Evolutionary conservation across 2,113 vertebrate species (phyloP).

Genomic region (Dicerorhinus sumatrensis): DNA sequence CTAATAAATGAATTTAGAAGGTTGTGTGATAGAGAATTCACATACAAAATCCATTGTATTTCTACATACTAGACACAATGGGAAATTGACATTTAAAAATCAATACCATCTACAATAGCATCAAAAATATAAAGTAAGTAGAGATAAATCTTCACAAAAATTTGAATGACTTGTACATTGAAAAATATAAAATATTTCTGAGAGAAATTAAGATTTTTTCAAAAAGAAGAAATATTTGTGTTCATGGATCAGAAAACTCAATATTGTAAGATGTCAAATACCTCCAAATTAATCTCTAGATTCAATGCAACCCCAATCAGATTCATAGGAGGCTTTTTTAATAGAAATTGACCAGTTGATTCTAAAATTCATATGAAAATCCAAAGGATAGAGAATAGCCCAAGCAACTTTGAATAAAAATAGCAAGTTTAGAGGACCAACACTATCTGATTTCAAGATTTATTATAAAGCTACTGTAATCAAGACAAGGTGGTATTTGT

Average conservation of each 20-base stretch:
- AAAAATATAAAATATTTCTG: not conserved
- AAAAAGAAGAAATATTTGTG: not conserved
- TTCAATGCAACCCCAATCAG: not conserved
- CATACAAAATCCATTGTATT: not conserved
- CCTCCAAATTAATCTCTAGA: not conserved
- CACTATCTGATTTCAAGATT: not conserved
- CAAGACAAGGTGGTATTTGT: not conserved
- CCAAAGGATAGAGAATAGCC: not conserved
- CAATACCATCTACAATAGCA: not conserved
- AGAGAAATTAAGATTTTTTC: not conserved
- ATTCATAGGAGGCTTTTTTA: not conserved
- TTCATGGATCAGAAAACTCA: not conserved
- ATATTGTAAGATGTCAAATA: not conserved
- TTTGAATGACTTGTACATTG: not conserved
- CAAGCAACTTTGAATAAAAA: not conserved
- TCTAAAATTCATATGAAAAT: not conserved
- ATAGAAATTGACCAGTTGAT: not conserved
- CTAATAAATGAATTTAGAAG: not conserved
- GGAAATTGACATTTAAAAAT: constrained; percentile 21
- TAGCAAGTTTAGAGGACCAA: not conserved
- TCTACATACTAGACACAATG: not conserved
- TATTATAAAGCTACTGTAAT: not conserved
- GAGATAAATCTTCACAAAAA: not conserved
- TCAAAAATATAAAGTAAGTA: not conserved
- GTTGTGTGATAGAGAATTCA: not conserved